Evolutionary conservation across 2,113 vertebrate species (phyloP), one percentile per base, ranked within the genome.

Genomic region (Myiozetetes cayanensis): DNA sequence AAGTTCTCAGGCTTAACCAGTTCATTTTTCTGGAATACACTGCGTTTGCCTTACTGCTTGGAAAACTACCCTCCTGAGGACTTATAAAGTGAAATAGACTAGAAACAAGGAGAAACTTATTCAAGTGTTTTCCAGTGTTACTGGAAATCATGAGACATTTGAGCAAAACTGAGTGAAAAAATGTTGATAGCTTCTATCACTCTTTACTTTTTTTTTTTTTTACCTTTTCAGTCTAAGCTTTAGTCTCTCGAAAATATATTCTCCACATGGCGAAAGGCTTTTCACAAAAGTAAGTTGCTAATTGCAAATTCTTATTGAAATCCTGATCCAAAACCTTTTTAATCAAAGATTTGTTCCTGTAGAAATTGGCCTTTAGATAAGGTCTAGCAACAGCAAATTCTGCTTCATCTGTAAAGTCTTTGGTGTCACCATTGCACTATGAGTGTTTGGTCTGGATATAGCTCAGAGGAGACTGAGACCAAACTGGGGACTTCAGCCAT

Each of bases 181-280:
- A 5, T 17, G 5, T n/a, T 86, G 19, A 18, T 53, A 67, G 27
- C 14, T 5, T 53, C 49, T 71, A 43, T 50, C 10, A 47, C 4
- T 3, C 10, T 89, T 61, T n/a, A 46, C 3, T 3, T 14, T n/a
- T 53, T 77, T 46, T 80, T 53, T 73, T 46, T 80, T 31, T 58
- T 4, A 8, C 7, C 17, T 87, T 19, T 84, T 76, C 43, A 46
- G 4, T 41, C 19, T 59, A 75, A 78, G 7, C 10, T 70, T 73
- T 59, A 53, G 37, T 21, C 8, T 20, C 75, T 75, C 56, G 19
- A 61, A 94, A 82, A 76, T 12, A 85, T 8, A 6, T 79, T 82
- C 23, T 71, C 5, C 18, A 43, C 0, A 0, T 37, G 6, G 10
- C 23, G 53, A 49, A 58, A 52, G 46, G 30, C 10, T 63, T 67